Base-by-base conservation (phyloP, 2,888 invertebrate species). In the Tenthredo mesomela region DNA sequence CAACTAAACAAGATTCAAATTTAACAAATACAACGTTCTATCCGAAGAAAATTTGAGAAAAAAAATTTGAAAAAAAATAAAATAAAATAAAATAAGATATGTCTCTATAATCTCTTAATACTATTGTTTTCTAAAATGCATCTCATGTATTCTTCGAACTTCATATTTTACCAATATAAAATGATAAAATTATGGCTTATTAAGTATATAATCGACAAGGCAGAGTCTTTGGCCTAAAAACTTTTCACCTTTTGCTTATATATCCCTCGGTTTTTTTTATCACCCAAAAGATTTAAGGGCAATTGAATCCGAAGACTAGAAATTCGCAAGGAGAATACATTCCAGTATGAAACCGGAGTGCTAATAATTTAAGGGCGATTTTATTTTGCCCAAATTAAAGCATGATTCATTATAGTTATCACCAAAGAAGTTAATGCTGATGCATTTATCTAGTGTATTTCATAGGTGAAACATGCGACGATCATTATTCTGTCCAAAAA, bases 111-210 rank as follows among this genome's bases (percentile, higher is more conserved):
- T 37, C n/a, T 77, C 33, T 54, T 29, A 29, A 33, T 29, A 77
- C 77, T 78, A 77, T 84, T 78, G 84, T 43, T 82, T 47, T 43
- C n/a, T 71, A 40, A 40, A 40, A 71, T 40, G n/a, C 15, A 33
- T 1, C 18, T n/a, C n/a, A 71, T n/a, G 37, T 25, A 71, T 71
- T 71, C n/a, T n/a, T n/a, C n/a, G 37, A 40, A 37, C 70, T 21
- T n/a, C 54, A 29, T 61, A 61, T 25, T 21, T 29, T 10, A 61
- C 61, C 21, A 0, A 67, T 18, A 25, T 18, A 18, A 33, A 33
- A 33, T 12, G 15, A 67, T 6, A 18, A 67, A 67, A 33, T 18
- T 29, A 67, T 33, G 33, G 33, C 67, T 33, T 12, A 67, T 67
- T 18, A 33, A 67, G 67, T 33, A 67, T 33, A 67, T 67, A 67